These are phyloP conservation scores for Apodemia hepburni DNA, from an alignment of 2,888 invertebrate genomes.

Conservation along the genomic window DNA sequence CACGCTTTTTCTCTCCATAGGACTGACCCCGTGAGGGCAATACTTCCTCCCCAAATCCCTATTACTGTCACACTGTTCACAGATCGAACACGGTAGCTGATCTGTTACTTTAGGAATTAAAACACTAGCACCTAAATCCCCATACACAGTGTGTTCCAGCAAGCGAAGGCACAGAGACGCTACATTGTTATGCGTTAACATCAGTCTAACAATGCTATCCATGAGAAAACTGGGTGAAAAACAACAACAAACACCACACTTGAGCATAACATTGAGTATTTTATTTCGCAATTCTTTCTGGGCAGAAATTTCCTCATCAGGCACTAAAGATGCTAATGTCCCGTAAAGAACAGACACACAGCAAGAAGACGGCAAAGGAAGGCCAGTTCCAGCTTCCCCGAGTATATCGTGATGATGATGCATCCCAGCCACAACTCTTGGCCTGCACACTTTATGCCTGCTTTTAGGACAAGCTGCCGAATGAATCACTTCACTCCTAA, in stretches of 20 bases:
- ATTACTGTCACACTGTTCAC: constrained; percentile 54
- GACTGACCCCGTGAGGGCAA: constrained; percentile 51
- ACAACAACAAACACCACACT: constrained; percentile 83
- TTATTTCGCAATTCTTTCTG: constrained; percentile 58
- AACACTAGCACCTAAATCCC: constrained; percentile 77
- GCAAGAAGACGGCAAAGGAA: constrained; percentile 67
- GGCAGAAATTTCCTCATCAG: constrained; percentile 62
- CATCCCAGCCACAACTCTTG: constrained; percentile 60
- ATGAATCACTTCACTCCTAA: constrained; percentile 78
- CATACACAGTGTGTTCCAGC: constrained; percentile 80
- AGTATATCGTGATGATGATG: constrained; percentile 82
- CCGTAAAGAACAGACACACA: constrained; percentile 79
- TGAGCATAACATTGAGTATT: constrained; percentile 76
- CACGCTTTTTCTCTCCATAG: constrained; percentile 55
- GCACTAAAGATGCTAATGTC: constrained; percentile 67
- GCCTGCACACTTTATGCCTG: constrained; percentile 74
- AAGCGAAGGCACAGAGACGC: constrained; percentile 70
- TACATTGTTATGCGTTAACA: constrained; percentile 57
- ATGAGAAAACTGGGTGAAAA: constrained; percentile 76
- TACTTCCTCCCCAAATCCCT: constrained; percentile 44
- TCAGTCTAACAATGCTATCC: constrained; percentile 68
- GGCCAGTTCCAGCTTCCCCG: constrained; percentile 65
- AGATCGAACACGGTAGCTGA: constrained; percentile 63
- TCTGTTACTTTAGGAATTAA: constrained; percentile 55
- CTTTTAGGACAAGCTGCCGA: constrained; percentile 71